Percentiles rank a stretch among this genome's conserved stretches.
Evolutionary conservation across 2,797 vertebrate species (phyloP).

Genomic region (Acomys russatus): DNA sequence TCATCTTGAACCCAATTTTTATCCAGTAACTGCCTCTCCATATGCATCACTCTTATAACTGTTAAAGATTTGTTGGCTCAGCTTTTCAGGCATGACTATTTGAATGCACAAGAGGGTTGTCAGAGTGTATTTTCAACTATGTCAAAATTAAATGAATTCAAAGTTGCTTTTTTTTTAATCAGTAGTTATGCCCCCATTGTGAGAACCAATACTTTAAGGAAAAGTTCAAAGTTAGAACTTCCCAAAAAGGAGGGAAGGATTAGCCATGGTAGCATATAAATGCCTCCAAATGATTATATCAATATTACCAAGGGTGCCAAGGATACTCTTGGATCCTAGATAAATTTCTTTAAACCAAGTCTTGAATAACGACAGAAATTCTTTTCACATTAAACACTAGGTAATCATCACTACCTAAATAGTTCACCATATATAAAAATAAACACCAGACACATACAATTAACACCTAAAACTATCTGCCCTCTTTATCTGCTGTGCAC

Average conservation of each 20-base stretch:
- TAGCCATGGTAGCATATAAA: neutral
- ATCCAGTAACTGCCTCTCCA: constrained; percentile 78
- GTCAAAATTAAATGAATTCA: constrained; percentile 73
- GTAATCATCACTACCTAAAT: constrained; percentile 29
- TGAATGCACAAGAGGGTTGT: constrained; percentile 57
- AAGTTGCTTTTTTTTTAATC: constrained; percentile 48
- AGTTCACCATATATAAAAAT: constrained; percentile 4
- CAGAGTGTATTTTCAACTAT: neutral
- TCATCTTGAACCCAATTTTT: constrained; percentile 81
- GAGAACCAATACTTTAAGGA: constrained; percentile 19
- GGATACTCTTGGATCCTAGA: neutral
- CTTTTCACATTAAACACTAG: neutral
- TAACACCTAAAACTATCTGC: constrained; percentile 19
- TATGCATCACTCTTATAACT: constrained; percentile 74
- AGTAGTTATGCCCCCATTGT: neutral
- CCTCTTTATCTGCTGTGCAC: neutral
- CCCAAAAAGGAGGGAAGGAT: neutral
- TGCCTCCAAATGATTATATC: constrained; percentile 32
- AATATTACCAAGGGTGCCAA: neutral
- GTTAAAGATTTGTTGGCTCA: constrained; percentile 80
- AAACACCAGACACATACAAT: constrained; percentile 19
- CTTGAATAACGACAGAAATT: neutral
- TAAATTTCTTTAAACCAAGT: neutral
- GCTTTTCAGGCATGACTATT: constrained; percentile 72
- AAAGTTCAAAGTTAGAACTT: constrained; percentile 31